Base-by-base conservation (phyloP, 2,113 vertebrate species). In the Macaca mulatta region DNA sequence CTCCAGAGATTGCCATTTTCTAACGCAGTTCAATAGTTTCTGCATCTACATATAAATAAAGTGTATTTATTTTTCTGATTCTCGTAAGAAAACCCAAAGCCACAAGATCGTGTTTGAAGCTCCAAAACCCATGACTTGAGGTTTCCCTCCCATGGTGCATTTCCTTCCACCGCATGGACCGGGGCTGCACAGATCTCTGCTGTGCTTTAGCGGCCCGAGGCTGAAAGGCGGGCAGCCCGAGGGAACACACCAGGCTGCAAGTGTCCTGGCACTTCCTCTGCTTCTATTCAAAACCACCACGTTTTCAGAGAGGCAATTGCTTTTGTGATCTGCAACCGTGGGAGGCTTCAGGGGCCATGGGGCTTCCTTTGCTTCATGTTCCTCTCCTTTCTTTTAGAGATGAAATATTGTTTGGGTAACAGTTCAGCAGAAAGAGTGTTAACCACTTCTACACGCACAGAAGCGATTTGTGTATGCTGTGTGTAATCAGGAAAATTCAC, bases 11-110 rank as follows among this genome's bases (percentile, higher is more conserved):
- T 69, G 82, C 55, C 32, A 38, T 94, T 93, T 91, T 59, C 69
- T 90, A 27, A 80, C 8, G n/a, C 43, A 79, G 61, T 40, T 27
- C 72, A 67, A 27, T 52, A 67, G 72, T 64, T 94, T 92, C 88
- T 72, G n/a, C 48, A 94, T 95, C 67, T 78, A 32, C 91, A 75
- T 45, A 79, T 79, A 95, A 95, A 94, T 87, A 92, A 88, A 95
- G 72, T 79, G 4, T 81, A 94, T 97, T 97, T 96, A 69, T 81
- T 93, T 93, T 93, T 95, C 77, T 96, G 78, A 96, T 97, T 94
- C 89, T 98, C 92, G 18, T 67, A 94, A 89, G 86, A 97, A 97
- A 96, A 91, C 95, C 81, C 85, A 86, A 97, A 97, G 91, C 96
- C 92, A 90, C 96, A 97, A 61, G 86, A 89, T 88, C 0, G 3